phyloP scores from a whole-genome alignment of 2,797 vertebrate genomes.

The Tachyglossus aculeatus region DNA sequence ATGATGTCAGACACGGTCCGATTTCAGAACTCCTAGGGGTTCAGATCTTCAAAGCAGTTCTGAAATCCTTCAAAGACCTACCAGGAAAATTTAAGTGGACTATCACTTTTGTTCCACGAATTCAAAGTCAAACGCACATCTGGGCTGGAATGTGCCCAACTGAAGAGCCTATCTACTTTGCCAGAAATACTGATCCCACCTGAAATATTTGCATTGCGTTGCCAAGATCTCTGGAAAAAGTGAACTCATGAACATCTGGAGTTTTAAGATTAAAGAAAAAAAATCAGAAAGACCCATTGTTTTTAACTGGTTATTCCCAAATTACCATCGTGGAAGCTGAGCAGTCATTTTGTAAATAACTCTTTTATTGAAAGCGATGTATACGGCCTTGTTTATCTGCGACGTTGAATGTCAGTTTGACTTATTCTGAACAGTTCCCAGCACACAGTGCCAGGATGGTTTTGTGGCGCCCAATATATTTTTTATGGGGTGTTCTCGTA shows the following conservation, averaged over 20 bases:
- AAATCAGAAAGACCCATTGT: constrained; percentile 4
- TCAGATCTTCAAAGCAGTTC: neutral
- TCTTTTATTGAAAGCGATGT: neutral
- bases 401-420: no score
- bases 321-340: neutral
- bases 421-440: no score
- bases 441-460: no score
- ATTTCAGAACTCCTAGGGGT: no score
- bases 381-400: no score
- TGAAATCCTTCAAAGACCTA: neutral
- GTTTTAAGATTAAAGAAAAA: neutral
- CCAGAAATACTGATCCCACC: neutral
- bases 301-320: neutral
- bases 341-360: neutral
- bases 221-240: neutral
- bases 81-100: neutral
- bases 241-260: neutral
- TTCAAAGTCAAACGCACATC: neutral
- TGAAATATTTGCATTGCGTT: constrained; percentile 9
- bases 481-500: no score
- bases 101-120: neutral
- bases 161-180: neutral
- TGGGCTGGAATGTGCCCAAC: neutral
- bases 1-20: neutral
- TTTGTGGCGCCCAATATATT: no score